Conservation (phyloP, 2,797 vertebrate species). For the Cyprinodon diabolis region DNA sequence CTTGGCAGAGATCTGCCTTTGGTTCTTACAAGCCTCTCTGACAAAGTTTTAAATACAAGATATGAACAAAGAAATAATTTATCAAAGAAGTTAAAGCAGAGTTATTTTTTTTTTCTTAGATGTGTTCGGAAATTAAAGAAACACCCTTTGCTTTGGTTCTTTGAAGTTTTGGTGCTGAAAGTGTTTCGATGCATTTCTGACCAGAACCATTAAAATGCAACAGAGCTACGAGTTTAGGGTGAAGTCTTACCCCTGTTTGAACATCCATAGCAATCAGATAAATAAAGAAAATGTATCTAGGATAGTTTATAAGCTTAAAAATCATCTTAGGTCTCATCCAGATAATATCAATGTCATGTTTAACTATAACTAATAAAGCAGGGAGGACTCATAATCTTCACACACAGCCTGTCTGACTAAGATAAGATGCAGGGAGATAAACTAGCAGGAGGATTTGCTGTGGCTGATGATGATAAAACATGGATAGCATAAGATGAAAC, state of each 20-base stretch:
- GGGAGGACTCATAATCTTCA: slow-evolving; percentile 28
- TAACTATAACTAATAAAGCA: not conserved
- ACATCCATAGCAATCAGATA: not conserved
- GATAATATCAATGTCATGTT: slow-evolving; percentile 3
- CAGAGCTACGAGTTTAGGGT: not conserved
- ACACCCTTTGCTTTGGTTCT: not conserved
- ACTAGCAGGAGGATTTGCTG: slow-evolving; percentile 45
- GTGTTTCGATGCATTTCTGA: not conserved
- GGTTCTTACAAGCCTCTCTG: not conserved
- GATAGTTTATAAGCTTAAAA: not conserved
- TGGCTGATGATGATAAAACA: slow-evolving; percentile 14
- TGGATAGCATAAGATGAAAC: slow-evolving; percentile 15
- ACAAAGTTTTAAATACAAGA: not conserved
- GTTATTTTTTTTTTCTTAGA: not conserved
- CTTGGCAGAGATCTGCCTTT: not conserved
- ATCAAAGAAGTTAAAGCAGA: not conserved
- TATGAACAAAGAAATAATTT: not conserved
- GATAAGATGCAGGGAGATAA: slow-evolving; percentile 42
- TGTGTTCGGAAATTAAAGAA: not conserved
- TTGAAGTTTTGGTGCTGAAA: not conserved
- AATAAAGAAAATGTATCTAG: not conserved
- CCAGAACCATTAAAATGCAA: not conserved
- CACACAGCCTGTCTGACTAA: slow-evolving; percentile 32
- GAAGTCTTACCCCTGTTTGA: not conserved
- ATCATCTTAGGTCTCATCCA: slow-evolving; percentile 4